These are phyloP conservation scores for Rhinopomastus cyanomelas DNA, from an alignment of 2,113 vertebrate species.

Conservation along the genomic window DNA sequence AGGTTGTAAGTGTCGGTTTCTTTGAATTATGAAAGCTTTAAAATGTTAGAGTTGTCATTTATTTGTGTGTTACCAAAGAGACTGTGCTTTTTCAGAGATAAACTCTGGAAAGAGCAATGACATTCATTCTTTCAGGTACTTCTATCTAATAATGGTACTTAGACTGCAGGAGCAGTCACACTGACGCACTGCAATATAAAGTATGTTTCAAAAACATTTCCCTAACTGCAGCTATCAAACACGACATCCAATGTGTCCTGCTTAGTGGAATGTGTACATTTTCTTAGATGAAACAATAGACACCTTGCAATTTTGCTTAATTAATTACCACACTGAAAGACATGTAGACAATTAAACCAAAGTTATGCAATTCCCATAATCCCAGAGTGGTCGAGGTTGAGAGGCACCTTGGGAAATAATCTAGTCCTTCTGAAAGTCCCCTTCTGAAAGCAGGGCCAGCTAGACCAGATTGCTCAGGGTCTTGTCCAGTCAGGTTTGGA, in stretches of 20 bases:
- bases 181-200: neutral
- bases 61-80: neutral
- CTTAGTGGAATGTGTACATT: neutral
- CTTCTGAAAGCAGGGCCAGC: neutral
- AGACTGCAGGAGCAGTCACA: neutral
- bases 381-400: neutral
- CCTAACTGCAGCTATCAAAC: neutral
- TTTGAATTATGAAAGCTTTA: constrained; percentile 31
- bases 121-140: neutral
- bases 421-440: neutral
- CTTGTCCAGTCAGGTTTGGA: neutral
- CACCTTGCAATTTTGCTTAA: neutral
- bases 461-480: neutral
- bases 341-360: neutral
- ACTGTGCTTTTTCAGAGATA: neutral
- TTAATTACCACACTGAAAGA: neutral
- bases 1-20: neutral
- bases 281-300: neutral
- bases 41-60: neutral
- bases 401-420: neutral
- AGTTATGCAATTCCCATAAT: neutral
- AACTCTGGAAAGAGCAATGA: neutral
- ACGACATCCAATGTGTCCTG: neutral
- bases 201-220: neutral
- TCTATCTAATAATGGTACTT: neutral